Percentiles rank a stretch among this genome's conserved stretches.
Evolutionary conservation across 2,888 invertebrate genomes (phyloP).

Genomic region (Chloroclysta siterata): DNA sequence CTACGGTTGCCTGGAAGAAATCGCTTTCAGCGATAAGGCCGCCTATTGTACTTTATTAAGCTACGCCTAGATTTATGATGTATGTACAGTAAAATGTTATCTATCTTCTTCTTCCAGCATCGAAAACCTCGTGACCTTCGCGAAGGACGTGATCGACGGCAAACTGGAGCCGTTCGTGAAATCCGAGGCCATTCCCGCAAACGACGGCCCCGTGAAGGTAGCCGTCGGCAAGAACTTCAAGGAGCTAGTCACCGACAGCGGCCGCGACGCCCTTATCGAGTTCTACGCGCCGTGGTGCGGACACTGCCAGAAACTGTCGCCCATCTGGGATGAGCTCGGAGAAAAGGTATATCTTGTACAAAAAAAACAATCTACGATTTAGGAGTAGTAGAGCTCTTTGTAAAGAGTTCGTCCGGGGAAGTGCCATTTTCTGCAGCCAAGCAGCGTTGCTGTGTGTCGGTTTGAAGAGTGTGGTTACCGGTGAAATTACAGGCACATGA

Average conservation of each 20-base stretch:
- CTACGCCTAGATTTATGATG: too few relatives aligned
- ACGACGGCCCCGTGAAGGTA: conserved; percentile 92
- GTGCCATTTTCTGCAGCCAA: too few relatives aligned
- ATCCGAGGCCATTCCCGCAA: conserved; percentile 96
- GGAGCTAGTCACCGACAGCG: conserved; percentile 95
- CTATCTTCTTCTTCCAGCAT: conserved; percentile 79
- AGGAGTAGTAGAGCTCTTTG: too few relatives aligned
- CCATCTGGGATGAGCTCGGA: conserved; percentile 97
- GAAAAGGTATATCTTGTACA: conserved; percentile 86
- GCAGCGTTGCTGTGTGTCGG: too few relatives aligned
- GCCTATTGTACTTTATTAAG: too few relatives aligned
- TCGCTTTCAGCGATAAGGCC: too few relatives aligned
- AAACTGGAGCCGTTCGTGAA: conserved; percentile 96
- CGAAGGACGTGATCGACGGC: conserved; percentile 91
- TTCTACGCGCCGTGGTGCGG: conserved; percentile 99
- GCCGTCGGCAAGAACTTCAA: conserved; percentile 99
- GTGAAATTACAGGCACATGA: too few relatives aligned
- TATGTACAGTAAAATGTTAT: neutral
- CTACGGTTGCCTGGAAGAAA: too few relatives aligned
- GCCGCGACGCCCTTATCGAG: conserved; percentile 97
- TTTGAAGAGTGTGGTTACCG: too few relatives aligned
- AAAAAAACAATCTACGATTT: too few relatives aligned
- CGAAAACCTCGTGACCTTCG: conserved; percentile 93
- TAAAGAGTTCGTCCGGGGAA: too few relatives aligned
- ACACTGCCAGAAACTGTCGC: conserved; percentile 98